Evolutionary conservation across 2,113 vertebrate species (phyloP).

Genomic region (Atherinomorus stipes): DNA sequence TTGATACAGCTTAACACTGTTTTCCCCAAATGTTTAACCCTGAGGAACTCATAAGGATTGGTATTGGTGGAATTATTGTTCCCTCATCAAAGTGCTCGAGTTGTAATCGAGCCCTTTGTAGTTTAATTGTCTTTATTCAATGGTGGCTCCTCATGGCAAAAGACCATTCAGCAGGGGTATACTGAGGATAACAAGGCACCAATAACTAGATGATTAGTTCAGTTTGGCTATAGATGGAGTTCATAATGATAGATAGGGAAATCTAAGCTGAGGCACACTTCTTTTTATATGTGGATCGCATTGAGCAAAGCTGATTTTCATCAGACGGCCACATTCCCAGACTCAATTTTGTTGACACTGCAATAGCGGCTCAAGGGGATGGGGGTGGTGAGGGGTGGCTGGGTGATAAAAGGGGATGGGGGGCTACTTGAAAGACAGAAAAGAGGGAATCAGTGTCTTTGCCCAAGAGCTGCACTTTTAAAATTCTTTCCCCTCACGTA

Average conservation of each 20-base stretch:
- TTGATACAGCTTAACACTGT: conserved; percentile 72
- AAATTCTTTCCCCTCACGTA: conserved; percentile 52
- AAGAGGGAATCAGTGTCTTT: conserved; percentile 65
- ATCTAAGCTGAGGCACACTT: conserved; percentile 33
- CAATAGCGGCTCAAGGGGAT: conserved; percentile 53
- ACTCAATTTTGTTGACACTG: conserved; percentile 73
- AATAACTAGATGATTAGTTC: conserved; percentile 62
- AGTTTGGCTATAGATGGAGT: conserved; percentile 44
- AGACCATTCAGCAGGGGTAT: conserved; percentile 51
- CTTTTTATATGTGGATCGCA: conserved; percentile 56
- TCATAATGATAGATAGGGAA: conserved; percentile 48
- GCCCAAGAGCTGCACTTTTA: conserved; percentile 73
- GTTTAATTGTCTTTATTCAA: conserved; percentile 76
- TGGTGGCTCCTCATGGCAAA: conserved; percentile 57
- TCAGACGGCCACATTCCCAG: conserved; percentile 54
- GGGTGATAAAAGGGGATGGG: conserved; percentile 57
- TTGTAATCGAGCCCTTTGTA: conserved; percentile 75
- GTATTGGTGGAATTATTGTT: conserved; percentile 66
- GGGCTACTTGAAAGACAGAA: conserved; percentile 68
- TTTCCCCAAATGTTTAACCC: conserved; percentile 72
- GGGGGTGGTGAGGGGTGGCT: conserved; percentile 21
- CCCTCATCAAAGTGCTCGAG: conserved; percentile 70
- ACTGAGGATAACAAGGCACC: conserved; percentile 54
- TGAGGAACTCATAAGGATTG: conserved; percentile 50
- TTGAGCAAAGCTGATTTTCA: conserved; percentile 62